phyloP scores from a whole-genome alignment of 1,140 invertebrate species.

The Saccostrea echinata region DNA sequence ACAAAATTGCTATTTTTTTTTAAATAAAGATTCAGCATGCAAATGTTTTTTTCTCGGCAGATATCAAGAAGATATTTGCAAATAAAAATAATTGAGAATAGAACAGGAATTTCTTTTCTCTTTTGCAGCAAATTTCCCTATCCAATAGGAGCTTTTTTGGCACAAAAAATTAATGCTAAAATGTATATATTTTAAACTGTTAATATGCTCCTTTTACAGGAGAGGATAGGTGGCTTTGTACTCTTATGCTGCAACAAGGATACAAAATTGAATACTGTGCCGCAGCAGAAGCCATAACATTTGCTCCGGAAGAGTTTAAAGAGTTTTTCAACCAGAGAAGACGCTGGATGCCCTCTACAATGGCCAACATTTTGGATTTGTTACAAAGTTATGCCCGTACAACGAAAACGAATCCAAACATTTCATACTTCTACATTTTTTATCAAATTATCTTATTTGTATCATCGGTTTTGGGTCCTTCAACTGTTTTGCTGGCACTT shows the following conservation, averaged over 20 bases:
- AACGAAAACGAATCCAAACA: constrained; percentile 83
- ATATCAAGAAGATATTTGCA: too few relatives aligned
- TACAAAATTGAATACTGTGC: constrained; percentile 85
- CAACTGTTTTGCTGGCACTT: constrained; percentile 96
- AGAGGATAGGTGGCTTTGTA: constrained; percentile 85
- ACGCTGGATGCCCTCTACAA: constrained; percentile 85
- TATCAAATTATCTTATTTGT: constrained; percentile 80
- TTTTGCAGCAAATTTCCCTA: too few relatives aligned
- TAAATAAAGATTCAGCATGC: too few relatives aligned
- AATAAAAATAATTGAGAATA: too few relatives aligned
- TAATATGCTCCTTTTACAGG: constrained; percentile 71
- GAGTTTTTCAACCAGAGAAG: constrained; percentile 81
- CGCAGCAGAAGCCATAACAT: constrained; percentile 84
- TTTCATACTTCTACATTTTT: constrained; percentile 83
- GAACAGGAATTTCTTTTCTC: too few relatives aligned
- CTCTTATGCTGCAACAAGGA: constrained; percentile 83
- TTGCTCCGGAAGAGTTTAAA: constrained; percentile 82
- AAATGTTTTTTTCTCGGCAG: too few relatives aligned
- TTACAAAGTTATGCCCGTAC: constrained; percentile 81
- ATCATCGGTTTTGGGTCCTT: constrained; percentile 84
- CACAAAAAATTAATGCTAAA: too few relatives aligned
- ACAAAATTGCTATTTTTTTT: too few relatives aligned
- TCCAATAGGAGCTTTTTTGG: too few relatives aligned
- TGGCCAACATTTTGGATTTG: constrained; percentile 85
- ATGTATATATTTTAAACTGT: too few relatives aligned